Conservation (phyloP, 2,888 invertebrate species). For the Chesias legatella region DNA sequence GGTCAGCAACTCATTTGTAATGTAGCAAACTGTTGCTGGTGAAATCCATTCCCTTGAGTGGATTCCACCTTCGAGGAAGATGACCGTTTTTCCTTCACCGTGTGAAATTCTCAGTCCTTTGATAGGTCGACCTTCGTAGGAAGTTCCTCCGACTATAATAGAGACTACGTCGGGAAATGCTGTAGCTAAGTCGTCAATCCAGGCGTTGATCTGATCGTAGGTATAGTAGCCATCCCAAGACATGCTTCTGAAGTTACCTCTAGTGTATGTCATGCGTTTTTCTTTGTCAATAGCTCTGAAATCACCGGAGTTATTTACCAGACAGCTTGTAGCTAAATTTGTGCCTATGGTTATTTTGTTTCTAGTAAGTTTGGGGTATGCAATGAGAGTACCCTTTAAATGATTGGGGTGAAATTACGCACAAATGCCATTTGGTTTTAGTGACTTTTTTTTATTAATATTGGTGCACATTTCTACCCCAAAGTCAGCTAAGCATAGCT, state of each 20-base stretch:
- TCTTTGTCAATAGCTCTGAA: conserved; percentile 70
- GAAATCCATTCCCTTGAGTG: conserved; percentile 89
- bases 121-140: conserved; percentile 64
- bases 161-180: conserved; percentile 69
- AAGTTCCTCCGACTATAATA: conserved; percentile 50
- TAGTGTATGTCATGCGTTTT: conserved; percentile 37
- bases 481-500: no score
- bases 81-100: conserved; percentile 46
- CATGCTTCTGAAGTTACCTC: conserved; percentile 33
- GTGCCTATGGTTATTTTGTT: no score
- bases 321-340: no score
- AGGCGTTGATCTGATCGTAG: conserved; percentile 79
- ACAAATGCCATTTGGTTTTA: no score
- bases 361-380: no score
- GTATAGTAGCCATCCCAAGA: conserved; percentile 81
- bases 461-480: no score
- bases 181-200: conserved; percentile 73
- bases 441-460: no score
- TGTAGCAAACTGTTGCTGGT: conserved; percentile 82
- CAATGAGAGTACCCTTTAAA: no score
- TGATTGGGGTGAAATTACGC: no score
- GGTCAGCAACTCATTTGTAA: conserved; percentile 84
- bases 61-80: conserved; percentile 73
- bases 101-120: conserved; percentile 63
- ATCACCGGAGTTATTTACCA: neutral